Evolutionary conservation across 2,113 vertebrate species (phyloP), one percentile per base, ranked within the genome.

Genomic region (Misgurnus anguillicaudatus): DNA sequence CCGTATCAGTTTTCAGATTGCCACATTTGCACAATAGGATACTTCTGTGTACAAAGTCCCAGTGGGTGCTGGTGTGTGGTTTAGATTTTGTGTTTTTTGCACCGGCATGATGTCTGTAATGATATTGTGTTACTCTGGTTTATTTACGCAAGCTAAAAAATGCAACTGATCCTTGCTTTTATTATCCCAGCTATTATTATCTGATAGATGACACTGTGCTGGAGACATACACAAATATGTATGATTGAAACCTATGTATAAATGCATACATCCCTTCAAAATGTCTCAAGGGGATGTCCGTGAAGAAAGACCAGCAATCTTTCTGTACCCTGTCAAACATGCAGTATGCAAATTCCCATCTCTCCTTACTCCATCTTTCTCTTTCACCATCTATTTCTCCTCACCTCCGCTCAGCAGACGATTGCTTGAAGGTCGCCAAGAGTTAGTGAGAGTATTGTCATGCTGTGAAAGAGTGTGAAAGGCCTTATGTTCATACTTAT

Each of bases 1-100:
- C 14, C 38, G 66, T 75, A 69, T 83, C 73, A 77, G 57, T 65
- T 80, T 84, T 62, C 63, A 24, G 4, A 57, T 24, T 77, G 73
- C 58, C 61, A 66, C 72, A 60, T 80, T 77, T 75, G 77, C 71
- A 58, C 47, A 62, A 70, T 85, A 55, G 77, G 51, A 78, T 75
- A 60, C n/a, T 17, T 60, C 62, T 51, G 45, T 75, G 45, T 69
- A 21, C n/a, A 10, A 41, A 79, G 58, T 17, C 64, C 45, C 48
- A 60, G 10, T 60, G n/a, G 21, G 64, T 24, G 9, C 48, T 57
- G 53, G 51, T 39, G 51, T 58, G 41, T 57, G 68, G 76, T 47
- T 79, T 58, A 14, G 8, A 11, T 71, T 41, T 24, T 69, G 41
- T 79, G 55, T 24, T 17, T 47, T 39, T 41, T 73, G 75, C 41